Percentiles rank a stretch among this genome's conserved stretches.
Conservation (phyloP, 1,140 invertebrate species). For the Aphelenchoides fujianensis region DNA sequence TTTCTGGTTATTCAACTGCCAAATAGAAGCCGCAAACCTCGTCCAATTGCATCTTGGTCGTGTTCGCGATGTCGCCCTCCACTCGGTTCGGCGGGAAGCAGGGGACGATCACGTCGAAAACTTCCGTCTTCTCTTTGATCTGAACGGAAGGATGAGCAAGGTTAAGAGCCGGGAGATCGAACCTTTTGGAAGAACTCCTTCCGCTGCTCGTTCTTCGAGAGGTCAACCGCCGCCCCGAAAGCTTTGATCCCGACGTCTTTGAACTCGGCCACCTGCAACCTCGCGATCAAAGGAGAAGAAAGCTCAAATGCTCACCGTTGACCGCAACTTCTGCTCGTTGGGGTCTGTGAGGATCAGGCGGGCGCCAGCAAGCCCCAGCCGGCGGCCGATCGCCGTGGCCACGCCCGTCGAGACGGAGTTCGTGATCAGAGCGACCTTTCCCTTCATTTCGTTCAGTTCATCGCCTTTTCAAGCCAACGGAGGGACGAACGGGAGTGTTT, state of each 20-base stretch:
- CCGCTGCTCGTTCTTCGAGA: constrained; percentile 23
- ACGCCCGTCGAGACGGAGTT: constrained; percentile 4
- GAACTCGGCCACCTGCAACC: background rate
- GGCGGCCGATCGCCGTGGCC: constrained; percentile 18
- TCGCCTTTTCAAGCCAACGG: too few relatives aligned
- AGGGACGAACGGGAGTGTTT: too few relatives aligned
- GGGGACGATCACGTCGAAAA: constrained; percentile 29
- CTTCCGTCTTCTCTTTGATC: constrained; percentile 31
- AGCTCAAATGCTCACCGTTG: too few relatives aligned
- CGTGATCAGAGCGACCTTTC: constrained; percentile 12
- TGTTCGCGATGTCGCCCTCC: constrained; percentile 36
- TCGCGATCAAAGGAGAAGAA: background rate
- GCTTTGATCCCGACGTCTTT: constrained; percentile 25
- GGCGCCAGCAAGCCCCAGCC: constrained; percentile 27
- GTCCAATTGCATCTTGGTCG: constrained; percentile 28
- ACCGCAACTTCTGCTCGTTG: constrained; percentile 19
- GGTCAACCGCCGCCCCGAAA: constrained; percentile 21
- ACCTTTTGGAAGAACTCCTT: constrained; percentile 27
- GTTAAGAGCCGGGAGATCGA: background rate
- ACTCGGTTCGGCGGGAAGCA: constrained; percentile 19
- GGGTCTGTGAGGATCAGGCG: constrained; percentile 20
- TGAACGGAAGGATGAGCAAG: too few relatives aligned
- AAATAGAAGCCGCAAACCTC: constrained; percentile 24
- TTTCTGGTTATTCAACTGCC: constrained; percentile 9
- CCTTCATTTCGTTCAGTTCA: too few relatives aligned